Evolutionary conservation across 2,797 vertebrate genomes (phyloP).

Genomic region (Enteromius radiatus): DNA sequence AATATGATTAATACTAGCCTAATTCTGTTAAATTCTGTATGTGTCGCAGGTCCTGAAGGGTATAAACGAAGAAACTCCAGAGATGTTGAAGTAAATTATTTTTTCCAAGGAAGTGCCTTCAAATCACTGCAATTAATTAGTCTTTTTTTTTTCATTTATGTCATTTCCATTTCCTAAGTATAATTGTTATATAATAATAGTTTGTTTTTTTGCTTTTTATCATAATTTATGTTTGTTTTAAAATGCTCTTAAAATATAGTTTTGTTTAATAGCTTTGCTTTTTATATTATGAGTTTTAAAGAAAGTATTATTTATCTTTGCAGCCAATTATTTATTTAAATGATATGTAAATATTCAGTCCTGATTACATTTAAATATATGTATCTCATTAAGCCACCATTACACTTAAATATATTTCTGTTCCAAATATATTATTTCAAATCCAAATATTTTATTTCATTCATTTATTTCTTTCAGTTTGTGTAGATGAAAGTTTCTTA

Average conservation of each 20-base stretch:
- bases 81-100: slow-evolving; percentile 34
- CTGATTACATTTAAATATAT: slow-evolving; percentile 63
- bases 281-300: slow-evolving; percentile 67
- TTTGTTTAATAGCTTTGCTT: slow-evolving; percentile 63
- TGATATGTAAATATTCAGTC: slow-evolving; percentile 73
- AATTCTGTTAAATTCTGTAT: slow-evolving; percentile 23
- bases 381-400: slow-evolving; percentile 57
- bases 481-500: slow-evolving; percentile 50
- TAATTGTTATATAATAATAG: slow-evolving; percentile 58
- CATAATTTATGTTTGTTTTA: slow-evolving; percentile 46
- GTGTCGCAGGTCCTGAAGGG: slow-evolving; percentile 67
- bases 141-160: too few species aligned
- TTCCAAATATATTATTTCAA: slow-evolving; percentile 45
- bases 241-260: slow-evolving; percentile 64
- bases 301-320: slow-evolving; percentile 73
- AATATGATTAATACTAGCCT: not conserved
- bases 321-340: slow-evolving; percentile 78
- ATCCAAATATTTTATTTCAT: slow-evolving; percentile 49
- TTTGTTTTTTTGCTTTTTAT: slow-evolving; percentile 65
- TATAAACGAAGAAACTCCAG: slow-evolving; percentile 69
- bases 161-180: slow-evolving; percentile 61
- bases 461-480: slow-evolving; percentile 44
- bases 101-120: slow-evolving; percentile 83
- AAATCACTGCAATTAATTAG: slow-evolving; percentile 73
- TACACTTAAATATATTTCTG: slow-evolving; percentile 43